Percentiles rank a stretch among this genome's conserved stretches.
Evolutionary conservation across 2,113 vertebrate species (phyloP).

Genomic region (Pitta sordida): DNA sequence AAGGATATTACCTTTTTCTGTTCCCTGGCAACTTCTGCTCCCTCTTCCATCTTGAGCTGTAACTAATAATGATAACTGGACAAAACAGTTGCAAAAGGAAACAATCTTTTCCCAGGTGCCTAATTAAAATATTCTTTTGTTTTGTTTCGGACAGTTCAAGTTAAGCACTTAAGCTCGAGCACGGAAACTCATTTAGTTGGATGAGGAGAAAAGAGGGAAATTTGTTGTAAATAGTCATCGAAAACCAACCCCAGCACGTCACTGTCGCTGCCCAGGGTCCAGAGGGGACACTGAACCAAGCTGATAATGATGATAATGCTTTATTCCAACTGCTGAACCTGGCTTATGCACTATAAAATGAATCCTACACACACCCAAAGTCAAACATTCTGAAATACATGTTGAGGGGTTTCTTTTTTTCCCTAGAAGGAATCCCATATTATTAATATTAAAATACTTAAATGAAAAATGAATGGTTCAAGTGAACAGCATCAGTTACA

Average conservation of each 20-base stretch:
- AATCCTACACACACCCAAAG: not conserved
- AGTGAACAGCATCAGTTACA: not conserved
- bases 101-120: not conserved
- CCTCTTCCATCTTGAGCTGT: not conserved
- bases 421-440: not conserved
- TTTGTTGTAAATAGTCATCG: not conserved
- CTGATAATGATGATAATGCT: not conserved
- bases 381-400: not conserved
- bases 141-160: not conserved
- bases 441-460: not conserved
- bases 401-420: not conserved
- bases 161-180: not conserved
- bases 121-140: not conserved
- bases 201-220: not conserved
- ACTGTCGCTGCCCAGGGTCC: not conserved
- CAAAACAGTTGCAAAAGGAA: not conserved
- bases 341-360: not conserved
- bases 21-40: not conserved
- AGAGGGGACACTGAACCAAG: too few relatives aligned
- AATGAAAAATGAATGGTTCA: not conserved
- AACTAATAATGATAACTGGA: not conserved
- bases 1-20: not conserved
- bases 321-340: not conserved
- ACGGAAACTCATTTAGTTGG: not conserved
- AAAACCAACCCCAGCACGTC: not conserved